A percentile compares a stretch with the other conserved stretches of the same genome.
Conservation (phyloP, 1,140 invertebrate genomes). For the Drosophila elegans region DNA sequence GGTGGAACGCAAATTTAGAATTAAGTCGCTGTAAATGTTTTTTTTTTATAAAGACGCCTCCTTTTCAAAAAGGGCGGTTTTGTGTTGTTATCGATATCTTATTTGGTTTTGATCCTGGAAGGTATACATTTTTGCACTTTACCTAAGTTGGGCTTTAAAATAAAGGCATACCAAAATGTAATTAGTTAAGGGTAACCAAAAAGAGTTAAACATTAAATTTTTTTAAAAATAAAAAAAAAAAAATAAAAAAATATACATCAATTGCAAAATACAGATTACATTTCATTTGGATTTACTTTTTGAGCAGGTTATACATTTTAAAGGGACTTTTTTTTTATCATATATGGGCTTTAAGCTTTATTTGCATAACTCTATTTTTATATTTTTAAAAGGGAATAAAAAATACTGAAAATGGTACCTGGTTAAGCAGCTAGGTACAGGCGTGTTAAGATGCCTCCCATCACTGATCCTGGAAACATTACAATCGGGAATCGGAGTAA, state of each 20-base stretch:
- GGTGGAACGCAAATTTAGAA: conserved; percentile 71
- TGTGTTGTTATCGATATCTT: conserved; percentile 25
- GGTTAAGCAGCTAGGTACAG: background rate
- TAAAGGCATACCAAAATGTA: too few species aligned
- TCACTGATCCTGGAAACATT: conserved; percentile 38
- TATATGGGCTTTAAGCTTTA: too few species aligned
- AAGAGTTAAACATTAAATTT: too few species aligned
- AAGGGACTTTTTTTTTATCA: too few species aligned
- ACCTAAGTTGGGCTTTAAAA: too few species aligned
- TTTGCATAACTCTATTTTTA: too few species aligned
- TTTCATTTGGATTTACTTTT: too few species aligned
- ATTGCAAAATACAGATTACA: too few species aligned
- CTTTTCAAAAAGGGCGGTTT: background rate
- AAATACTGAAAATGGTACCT: conserved; percentile 8
- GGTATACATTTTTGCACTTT: background rate
- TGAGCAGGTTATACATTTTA: too few species aligned
- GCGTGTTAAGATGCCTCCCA: background rate
- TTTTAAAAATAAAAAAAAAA: too few species aligned
- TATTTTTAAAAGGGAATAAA: background rate
- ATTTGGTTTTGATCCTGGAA: conserved; percentile 1
- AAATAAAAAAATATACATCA: too few species aligned
- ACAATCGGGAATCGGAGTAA: conserved; percentile 19
- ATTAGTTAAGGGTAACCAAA: too few species aligned
- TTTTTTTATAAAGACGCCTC: background rate
- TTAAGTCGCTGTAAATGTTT: conserved; percentile 48